Conservation (phyloP, 1,140 invertebrate species). For the Habropoda laboriosa region DNA sequence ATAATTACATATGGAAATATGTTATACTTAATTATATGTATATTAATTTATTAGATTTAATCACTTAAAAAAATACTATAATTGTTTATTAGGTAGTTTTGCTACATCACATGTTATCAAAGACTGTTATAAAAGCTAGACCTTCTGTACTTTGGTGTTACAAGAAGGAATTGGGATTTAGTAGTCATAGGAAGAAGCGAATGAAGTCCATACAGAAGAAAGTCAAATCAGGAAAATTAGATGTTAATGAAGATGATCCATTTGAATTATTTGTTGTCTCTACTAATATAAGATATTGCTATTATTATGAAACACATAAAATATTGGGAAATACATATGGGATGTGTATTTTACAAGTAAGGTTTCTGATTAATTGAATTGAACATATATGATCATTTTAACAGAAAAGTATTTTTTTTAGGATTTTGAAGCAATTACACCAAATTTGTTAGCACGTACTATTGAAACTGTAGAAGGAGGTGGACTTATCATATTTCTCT, state of each 20-base stretch:
- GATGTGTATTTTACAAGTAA: slow-evolving; percentile 96
- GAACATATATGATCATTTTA: background rate
- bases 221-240: slow-evolving; percentile 93
- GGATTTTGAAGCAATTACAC: slow-evolving; percentile 99
- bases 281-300: slow-evolving; percentile 98
- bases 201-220: slow-evolving; percentile 94
- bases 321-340: slow-evolving; percentile 99
- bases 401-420: slow-evolving; percentile 76
- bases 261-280: slow-evolving; percentile 98
- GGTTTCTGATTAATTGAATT: slow-evolving; percentile 22
- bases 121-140: slow-evolving; percentile 94
- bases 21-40: background rate
- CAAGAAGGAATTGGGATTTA: slow-evolving; percentile 97
- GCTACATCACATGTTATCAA: slow-evolving; percentile 97
- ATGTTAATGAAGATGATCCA: slow-evolving; percentile 97
- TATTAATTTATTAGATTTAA: background rate
- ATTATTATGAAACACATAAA: slow-evolving; percentile 98
- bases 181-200: slow-evolving; percentile 96
- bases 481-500: slow-evolving; percentile 94
- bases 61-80: background rate
- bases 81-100: slow-evolving; percentile 59
- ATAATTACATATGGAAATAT: background rate
- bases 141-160: slow-evolving; percentile 99
- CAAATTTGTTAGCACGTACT: slow-evolving; percentile 97
- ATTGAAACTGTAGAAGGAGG: slow-evolving; percentile 99